Conservation (phyloP, 2,888 invertebrate genomes). For the Graphium colonna region DNA sequence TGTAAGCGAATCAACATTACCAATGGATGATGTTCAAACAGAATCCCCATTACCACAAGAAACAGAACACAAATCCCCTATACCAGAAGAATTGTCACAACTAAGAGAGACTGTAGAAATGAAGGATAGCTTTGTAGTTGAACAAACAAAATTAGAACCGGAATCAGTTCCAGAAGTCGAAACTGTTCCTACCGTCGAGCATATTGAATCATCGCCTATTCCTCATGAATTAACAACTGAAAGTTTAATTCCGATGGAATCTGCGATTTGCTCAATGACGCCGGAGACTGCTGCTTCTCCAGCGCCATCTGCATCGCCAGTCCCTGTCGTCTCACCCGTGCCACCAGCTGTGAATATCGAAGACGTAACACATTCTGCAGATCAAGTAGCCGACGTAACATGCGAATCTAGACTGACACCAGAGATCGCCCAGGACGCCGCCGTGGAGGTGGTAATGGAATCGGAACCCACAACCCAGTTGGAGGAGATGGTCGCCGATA, state of each 20-base stretch:
- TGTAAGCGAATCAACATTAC: constrained; percentile 18
- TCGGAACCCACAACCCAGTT: neutral
- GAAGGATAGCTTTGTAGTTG: constrained; percentile 4
- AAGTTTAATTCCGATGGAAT: constrained; percentile 27
- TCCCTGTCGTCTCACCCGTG: constrained; percentile 30
- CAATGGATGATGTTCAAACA: constrained; percentile 13
- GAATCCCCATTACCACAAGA: constrained; percentile 14
- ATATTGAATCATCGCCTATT: constrained; percentile 5
- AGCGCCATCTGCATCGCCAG: constrained; percentile 1
- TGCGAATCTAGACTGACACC: constrained; percentile 23
- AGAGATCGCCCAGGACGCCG: constrained; percentile 21
- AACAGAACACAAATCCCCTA: constrained; percentile 14
- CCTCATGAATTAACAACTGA: constrained; percentile 26
- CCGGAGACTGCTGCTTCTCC: constrained; percentile 16
- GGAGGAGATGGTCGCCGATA: constrained; percentile 26
- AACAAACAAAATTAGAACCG: constrained; percentile 2
- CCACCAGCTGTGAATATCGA: constrained; percentile 33
- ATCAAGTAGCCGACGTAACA: constrained; percentile 7
- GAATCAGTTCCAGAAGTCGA: constrained; percentile 3
- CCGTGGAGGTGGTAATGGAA: neutral
- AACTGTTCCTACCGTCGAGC: neutral
- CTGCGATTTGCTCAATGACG: constrained; percentile 20
- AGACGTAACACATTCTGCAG: constrained; percentile 27
- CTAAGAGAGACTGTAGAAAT: constrained; percentile 2
- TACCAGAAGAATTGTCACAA: constrained; percentile 1